Evolutionary conservation across 2,888 invertebrate species (phyloP), one percentile per base, ranked within the genome.

Genomic region (Ashinkailepas kermadecensis): DNA sequence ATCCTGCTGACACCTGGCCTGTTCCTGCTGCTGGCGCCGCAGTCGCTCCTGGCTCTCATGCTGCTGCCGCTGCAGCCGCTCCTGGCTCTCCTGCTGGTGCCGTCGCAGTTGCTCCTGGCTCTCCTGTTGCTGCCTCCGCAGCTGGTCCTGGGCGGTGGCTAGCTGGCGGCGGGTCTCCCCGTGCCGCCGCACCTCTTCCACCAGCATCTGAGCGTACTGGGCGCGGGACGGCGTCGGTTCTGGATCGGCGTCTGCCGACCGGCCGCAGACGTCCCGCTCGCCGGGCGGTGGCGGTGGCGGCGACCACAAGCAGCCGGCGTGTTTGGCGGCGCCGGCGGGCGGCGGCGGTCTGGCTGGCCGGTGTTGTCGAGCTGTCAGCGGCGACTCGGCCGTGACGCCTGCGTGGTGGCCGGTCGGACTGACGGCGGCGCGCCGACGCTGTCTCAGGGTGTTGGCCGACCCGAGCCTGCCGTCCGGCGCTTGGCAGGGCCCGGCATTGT

Each of bases 401-500:
- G 23, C 13, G 25, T n/a, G 25, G 25, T 10, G 25, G 1, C 67
- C 67, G 67, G 25, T 39, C 39, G 39, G 39, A 39, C 39, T 39
- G 39, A 39, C 39, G 39, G 39, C 39, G 39, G 39, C 39, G 39
- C 39, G 39, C 39, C 39, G 39, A 39, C 39, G 39, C 39, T 39
- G 2, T 4, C 39, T 4, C 39, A 39, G 39, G 39, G 39, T 39
- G 39, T 39, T 39, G 39, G 39, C 39, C 39, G 39, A 39, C 39
- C 39, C 39, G 39, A 39, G 39, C 39, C 39, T 39, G 39, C 39
- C 39, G 39, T 39, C 39, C 94, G 0, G 90, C 92, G 86, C 88
- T 90, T 62, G 91, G 93, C 88, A 92, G 93, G 25, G 96, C 95
- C 21, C 97, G 97, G 86, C 90, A 92, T 84, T 90, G 91, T 84